Evolutionary conservation across 2,113 vertebrate genomes (phyloP).

Genomic region (Fulmarus glacialis): DNA sequence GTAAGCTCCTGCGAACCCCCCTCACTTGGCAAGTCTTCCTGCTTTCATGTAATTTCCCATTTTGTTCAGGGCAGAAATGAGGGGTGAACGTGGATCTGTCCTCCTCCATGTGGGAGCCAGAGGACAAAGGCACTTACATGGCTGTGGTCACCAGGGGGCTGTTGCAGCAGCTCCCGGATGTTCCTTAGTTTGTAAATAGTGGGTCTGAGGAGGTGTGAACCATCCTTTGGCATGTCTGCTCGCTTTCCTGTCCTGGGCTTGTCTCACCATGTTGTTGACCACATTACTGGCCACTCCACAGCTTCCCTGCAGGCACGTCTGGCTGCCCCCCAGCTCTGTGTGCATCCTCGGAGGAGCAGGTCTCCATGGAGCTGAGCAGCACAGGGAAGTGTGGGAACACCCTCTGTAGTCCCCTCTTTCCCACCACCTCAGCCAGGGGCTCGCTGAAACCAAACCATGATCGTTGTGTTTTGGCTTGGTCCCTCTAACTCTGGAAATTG

Average conservation of each 20-base stretch:
- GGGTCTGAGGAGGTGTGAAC: not conserved
- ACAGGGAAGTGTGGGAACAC: not conserved
- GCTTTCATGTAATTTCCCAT: not conserved
- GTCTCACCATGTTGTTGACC: fast-evolving
- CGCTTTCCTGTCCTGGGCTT: not conserved
- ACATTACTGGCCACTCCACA: not conserved
- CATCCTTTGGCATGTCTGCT: not conserved
- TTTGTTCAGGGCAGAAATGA: not conserved
- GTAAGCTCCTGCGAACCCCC: not conserved
- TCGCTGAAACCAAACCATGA: not conserved
- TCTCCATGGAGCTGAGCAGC: not conserved
- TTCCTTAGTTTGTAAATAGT: not conserved
- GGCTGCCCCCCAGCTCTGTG: not conserved
- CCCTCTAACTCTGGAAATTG: not conserved
- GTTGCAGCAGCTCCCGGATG: not conserved
- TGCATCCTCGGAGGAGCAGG: not conserved
- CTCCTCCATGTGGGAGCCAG: not conserved
- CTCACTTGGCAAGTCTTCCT: not conserved
- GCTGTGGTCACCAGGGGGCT: not conserved
- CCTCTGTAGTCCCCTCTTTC: not conserved
- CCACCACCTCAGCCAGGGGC: not conserved
- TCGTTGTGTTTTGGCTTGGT: not conserved
- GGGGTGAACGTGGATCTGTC: not conserved
- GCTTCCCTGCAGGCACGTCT: not conserved
- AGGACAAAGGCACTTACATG: not conserved